Evolutionary conservation across 2,888 invertebrate genomes (phyloP).

Genomic region (Caenorhabditis auriculariae): DNA sequence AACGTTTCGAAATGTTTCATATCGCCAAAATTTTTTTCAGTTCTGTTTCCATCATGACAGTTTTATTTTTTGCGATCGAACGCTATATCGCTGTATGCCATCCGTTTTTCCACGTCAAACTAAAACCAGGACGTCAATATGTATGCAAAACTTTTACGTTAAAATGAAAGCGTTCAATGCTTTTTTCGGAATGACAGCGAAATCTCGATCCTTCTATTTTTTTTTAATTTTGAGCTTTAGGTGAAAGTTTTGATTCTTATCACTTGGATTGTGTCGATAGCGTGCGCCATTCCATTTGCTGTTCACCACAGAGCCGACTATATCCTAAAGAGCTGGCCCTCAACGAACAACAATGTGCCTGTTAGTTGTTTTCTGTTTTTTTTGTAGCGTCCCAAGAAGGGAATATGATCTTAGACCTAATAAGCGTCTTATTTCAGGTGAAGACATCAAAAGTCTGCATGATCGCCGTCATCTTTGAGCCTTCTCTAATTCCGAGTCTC

Average conservation of each 20-base stretch:
- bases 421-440: conserved; percentile 27
- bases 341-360: conserved; percentile 30
- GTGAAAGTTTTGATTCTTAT: conserved; percentile 12
- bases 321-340: conserved; percentile 43
- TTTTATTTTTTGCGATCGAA: conserved; percentile 47
- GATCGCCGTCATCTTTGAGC: conserved; percentile 41
- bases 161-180: too few relatives aligned
- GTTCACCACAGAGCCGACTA: conserved; percentile 47
- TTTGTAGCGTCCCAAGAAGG: too few relatives aligned
- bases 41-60: conserved; percentile 47
- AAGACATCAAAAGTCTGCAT: conserved; percentile 46
- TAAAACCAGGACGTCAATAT: conserved; percentile 26
- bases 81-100: conserved; percentile 52
- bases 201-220: neutral
- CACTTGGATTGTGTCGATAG: conserved; percentile 44
- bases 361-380: conserved; percentile 10
- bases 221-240: conserved; percentile 2
- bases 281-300: conserved; percentile 44
- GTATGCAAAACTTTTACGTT: too few relatives aligned
- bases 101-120: conserved; percentile 37
- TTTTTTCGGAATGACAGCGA: neutral
- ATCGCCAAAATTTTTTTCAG: conserved; percentile 14
- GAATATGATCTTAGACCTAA: neutral
- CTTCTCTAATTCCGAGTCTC: conserved; percentile 19
- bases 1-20: neutral